Conservation (phyloP, 2,888 invertebrate species). For the Heliconius ismenius region DNA sequence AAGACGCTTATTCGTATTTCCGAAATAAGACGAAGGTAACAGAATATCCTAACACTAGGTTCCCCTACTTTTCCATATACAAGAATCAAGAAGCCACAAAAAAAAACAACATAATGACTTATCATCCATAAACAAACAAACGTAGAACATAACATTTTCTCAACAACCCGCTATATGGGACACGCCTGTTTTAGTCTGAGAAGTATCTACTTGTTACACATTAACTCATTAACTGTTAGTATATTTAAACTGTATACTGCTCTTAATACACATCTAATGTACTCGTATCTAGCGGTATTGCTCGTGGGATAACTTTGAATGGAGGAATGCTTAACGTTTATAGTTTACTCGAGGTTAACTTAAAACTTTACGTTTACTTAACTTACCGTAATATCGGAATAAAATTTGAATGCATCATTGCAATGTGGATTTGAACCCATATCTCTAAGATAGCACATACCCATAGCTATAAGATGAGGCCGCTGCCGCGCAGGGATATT, state of each 20-base stretch:
- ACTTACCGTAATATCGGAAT: background rate
- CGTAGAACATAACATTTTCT: background rate
- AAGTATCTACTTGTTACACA: background rate
- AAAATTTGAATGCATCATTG: background rate
- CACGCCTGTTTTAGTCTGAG: slow-evolving; percentile 8
- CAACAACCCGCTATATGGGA: background rate
- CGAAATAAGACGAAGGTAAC: too few relatives aligned
- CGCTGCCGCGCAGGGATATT: too few relatives aligned
- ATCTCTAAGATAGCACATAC: background rate
- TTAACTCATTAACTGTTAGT: slow-evolving; percentile 12
- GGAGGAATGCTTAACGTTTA: background rate
- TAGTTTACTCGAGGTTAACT: background rate
- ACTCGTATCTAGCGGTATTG: slow-evolving; percentile 19
- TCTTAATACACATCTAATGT: slow-evolving; percentile 29
- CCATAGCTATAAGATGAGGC: background rate
- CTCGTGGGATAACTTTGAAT: slow-evolving; percentile 19
- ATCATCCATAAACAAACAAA: background rate
- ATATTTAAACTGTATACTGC: slow-evolving; percentile 24
- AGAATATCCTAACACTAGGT: too few relatives aligned
- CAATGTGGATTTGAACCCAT: too few relatives aligned
- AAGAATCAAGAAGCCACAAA: too few relatives aligned
- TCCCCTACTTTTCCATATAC: too few relatives aligned
- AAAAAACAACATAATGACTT: background rate
- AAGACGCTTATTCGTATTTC: too few relatives aligned
- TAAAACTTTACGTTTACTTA: background rate